Percentiles rank a stretch among this genome's conserved stretches.
Conservation (phyloP, 2,113 vertebrate species). For the Catagonus wagneri region DNA sequence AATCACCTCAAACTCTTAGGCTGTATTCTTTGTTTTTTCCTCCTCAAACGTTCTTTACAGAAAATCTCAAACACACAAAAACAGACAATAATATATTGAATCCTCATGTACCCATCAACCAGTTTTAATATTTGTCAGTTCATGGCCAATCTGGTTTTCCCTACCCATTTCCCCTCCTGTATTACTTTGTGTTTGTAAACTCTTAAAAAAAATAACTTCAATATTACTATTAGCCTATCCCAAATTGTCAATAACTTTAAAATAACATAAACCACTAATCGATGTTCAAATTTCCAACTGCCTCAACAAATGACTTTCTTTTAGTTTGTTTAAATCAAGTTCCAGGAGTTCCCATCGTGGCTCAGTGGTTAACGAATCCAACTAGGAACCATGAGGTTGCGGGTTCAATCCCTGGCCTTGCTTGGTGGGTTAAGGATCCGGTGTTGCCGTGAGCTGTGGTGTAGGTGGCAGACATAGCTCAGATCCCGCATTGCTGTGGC, state of each 20-base stretch:
- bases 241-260: neutral
- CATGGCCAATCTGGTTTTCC: neutral
- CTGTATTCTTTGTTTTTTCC: neutral
- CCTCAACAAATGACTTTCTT: neutral
- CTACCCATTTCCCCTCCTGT: neutral
- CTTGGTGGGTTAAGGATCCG: too few species aligned
- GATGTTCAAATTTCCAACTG: constrained; percentile 14
- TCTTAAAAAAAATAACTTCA: neutral
- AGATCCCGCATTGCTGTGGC: too few species aligned
- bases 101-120: neutral
- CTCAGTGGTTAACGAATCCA: too few species aligned
- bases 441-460: too few species aligned
- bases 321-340: neutral
- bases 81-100: neutral
- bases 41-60: neutral
- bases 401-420: too few species aligned
- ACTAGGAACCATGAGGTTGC: too few species aligned
- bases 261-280: neutral
- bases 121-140: neutral
- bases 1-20: constrained; percentile 11
- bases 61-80: constrained; percentile 51
- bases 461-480: too few species aligned
- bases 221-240: neutral
- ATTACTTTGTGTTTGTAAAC: neutral
- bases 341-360: too few species aligned